Base-by-base conservation (phyloP, 2,797 vertebrate genomes). In the Siniperca scherzeri region DNA sequence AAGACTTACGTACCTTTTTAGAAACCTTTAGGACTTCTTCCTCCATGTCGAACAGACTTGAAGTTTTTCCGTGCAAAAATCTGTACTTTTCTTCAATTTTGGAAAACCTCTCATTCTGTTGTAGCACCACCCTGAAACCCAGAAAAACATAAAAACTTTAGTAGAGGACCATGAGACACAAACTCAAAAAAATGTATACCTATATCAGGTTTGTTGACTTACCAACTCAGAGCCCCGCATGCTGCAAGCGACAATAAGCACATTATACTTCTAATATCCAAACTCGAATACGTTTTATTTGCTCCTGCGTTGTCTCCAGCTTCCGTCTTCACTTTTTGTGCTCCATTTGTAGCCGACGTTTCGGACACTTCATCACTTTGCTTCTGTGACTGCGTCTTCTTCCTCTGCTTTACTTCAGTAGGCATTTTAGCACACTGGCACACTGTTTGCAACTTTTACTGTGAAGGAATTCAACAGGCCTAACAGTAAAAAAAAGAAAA, bases 21-120 rank as follows among this genome's bases (percentile, higher is more conserved):
- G 97, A 97, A 87, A 98, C 96, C 50, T 94, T 86, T 21, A 89
- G 89, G 16, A 99, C 91, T 92, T 97, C 96, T 75, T 95, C 95
- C 93, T 97, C 95, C 90, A 98, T 87, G 46, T 92, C 90, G 86
- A 96, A 91, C 75, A 97, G 91, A 59, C 90, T 92, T 6, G 87
- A 91, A 7, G 96, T 94, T 93, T 96, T 96, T 56, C 92, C 92
- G 50, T 96, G 92, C 27, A 99, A 84, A 36, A 94, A 89, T 11
- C 30, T 91, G 88, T 95, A 98, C 67, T 97, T 96, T 72, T 95
- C 95, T 82, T 99, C 97, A 5, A 99, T 90, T 19, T 93, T 85
- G 44, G 95, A 90, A 92, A 98, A 96, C 87, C 93, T 96, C 79
- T 93, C 91, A 1, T 97, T 97, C 82, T 99, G 98, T 38, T 96